Evolutionary conservation across 2,113 vertebrate genomes (phyloP).

Genomic region (Chaenocephalus aceratus): DNA sequence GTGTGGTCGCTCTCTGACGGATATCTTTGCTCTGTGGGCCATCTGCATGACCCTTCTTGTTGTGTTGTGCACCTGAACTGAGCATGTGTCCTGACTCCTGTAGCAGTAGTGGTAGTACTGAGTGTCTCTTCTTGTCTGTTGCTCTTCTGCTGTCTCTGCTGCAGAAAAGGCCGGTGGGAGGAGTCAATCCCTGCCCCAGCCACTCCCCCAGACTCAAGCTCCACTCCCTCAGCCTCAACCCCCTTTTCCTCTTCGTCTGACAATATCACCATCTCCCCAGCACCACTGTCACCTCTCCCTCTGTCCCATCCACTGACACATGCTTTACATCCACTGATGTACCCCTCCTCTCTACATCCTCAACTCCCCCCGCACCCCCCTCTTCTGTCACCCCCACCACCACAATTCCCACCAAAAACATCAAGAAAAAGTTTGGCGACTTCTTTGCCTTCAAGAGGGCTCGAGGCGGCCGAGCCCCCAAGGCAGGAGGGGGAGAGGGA

Average conservation of each 20-base stretch:
- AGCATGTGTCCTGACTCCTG: slow-evolving; percentile 69
- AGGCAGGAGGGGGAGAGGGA: too few species aligned
- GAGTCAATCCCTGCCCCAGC: slow-evolving; percentile 82
- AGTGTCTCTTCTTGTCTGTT: slow-evolving; percentile 81
- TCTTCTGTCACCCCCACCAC: slow-evolving; percentile 42
- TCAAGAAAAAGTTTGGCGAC: too few species aligned
- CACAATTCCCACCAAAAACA: slow-evolving; percentile 30
- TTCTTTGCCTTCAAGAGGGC: too few species aligned
- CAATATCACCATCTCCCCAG: slow-evolving; percentile 54
- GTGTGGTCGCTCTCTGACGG: not conserved
- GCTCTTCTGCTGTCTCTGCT: slow-evolving; percentile 79
- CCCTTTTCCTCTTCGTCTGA: slow-evolving; percentile 71
- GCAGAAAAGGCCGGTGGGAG: slow-evolving; percentile 85
- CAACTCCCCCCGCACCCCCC: slow-evolving; percentile 64
- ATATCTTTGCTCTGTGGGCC: slow-evolving; percentile 35
- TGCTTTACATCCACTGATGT: slow-evolving; percentile 53
- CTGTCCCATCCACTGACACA: slow-evolving; percentile 47
- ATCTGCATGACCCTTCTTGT: slow-evolving; percentile 58
- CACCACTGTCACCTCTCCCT: slow-evolving; percentile 48
- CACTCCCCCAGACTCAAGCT: slow-evolving; percentile 79
- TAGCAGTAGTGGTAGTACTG: slow-evolving; percentile 77
- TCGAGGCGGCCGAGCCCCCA: too few species aligned
- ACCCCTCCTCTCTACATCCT: slow-evolving; percentile 38
- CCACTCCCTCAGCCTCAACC: slow-evolving; percentile 76
- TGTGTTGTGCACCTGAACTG: slow-evolving; percentile 30